phyloP scores from a whole-genome alignment of 2,797 vertebrate species.

The Phataginus tricuspis region DNA sequence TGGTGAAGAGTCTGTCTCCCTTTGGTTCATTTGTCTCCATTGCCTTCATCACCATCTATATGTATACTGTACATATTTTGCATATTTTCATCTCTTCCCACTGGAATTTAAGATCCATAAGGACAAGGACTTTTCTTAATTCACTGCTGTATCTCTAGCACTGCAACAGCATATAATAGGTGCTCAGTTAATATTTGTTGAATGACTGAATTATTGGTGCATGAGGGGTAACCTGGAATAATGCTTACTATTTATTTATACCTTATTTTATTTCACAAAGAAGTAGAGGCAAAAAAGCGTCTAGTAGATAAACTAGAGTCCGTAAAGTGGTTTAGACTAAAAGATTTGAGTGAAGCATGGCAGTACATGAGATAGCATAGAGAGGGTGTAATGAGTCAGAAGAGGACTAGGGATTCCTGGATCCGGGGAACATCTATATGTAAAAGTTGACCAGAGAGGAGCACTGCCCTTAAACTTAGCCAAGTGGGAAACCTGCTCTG shows the following conservation, averaged over 20 bases:
- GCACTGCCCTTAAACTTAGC: neutral
- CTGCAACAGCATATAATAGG: neutral
- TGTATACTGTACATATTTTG: neutral
- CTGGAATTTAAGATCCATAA: neutral
- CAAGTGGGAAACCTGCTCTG: neutral
- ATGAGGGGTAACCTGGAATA: neutral
- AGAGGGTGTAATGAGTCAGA: neutral
- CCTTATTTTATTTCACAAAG: neutral
- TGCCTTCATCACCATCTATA: neutral
- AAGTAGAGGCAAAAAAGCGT: neutral
- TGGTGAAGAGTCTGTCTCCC: neutral
- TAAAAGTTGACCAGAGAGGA: neutral
- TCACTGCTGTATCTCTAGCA: neutral
- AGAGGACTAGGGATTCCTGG: neutral
- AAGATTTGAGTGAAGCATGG: neutral
- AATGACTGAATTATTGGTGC: neutral
- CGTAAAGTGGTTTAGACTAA: neutral
- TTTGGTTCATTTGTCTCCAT: conserved; percentile 22
- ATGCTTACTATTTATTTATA: neutral
- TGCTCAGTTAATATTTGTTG: neutral
- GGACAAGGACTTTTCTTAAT: neutral
- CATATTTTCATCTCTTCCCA: neutral
- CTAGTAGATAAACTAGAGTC: neutral
- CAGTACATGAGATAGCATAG: neutral
- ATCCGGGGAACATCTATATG: neutral